Evolutionary conservation across 1,140 invertebrate species (phyloP).

Genomic region (Drosophila simulans): DNA sequence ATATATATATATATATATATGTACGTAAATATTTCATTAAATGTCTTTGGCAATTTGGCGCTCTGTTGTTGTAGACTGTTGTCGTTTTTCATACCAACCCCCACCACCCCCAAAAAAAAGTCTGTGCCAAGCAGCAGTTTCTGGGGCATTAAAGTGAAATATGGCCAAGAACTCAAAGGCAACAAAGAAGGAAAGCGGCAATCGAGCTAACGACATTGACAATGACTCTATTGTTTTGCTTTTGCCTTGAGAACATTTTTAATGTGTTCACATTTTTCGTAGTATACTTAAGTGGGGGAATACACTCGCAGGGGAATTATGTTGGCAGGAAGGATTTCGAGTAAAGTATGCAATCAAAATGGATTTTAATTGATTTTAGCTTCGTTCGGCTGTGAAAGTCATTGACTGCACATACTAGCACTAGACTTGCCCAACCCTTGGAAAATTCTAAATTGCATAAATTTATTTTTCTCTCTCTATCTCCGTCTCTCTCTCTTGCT

Average conservation of each 20-base stretch:
- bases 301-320: conserved; percentile 4
- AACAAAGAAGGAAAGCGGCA: conserved; percentile 22
- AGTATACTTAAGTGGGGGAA: conserved; percentile 31
- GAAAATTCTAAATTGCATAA: conserved; percentile 81
- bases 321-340: conserved; percentile 2
- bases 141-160: conserved; percentile 73
- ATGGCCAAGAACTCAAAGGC: conserved; percentile 40
- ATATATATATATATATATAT: not conserved
- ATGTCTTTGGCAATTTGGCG: conserved; percentile 72
- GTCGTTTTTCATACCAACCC: conserved; percentile 68
- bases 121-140: conserved; percentile 11
- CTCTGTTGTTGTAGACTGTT: conserved; percentile 43
- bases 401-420: conserved; percentile 61
- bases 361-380: conserved; percentile 78
- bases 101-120: conserved; percentile 1
- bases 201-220: conserved; percentile 38
- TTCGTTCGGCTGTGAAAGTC: conserved; percentile 58
- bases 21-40: conserved; percentile 66
- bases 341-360: conserved; percentile 72
- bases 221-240: conserved; percentile 52
- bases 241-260: conserved; percentile 33
- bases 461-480: conserved; percentile 56
- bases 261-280: conserved; percentile 46
- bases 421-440: conserved; percentile 26
- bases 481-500: not conserved